These are phyloP conservation scores for Mustelus asterias DNA, from an alignment of 2,113 vertebrate genomes.

Conservation along the genomic window DNA sequence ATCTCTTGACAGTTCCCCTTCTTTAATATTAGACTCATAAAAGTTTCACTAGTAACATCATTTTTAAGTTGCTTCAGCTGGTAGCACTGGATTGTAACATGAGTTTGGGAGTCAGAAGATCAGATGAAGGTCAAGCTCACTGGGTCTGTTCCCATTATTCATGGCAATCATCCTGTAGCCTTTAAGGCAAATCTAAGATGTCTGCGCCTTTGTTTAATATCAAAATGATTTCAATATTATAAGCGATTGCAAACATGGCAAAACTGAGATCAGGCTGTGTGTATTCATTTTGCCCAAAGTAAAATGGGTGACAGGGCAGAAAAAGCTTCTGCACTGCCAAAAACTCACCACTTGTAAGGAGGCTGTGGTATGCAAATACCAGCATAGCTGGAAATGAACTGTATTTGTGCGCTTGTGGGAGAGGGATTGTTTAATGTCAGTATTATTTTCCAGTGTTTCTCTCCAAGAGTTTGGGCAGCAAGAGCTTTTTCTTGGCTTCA, in stretches of 20 bases:
- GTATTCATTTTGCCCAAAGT: background rate
- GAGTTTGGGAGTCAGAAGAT: background rate
- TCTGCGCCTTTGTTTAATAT: background rate
- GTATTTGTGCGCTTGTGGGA: background rate
- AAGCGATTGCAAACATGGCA: background rate
- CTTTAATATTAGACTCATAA: background rate
- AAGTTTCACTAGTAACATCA: background rate
- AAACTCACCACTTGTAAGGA: background rate
- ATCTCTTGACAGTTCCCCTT: background rate
- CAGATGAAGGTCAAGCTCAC: background rate
- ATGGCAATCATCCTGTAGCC: too few relatives aligned
- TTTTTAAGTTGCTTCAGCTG: background rate
- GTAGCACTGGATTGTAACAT: background rate
- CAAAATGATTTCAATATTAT: background rate
- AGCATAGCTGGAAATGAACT: background rate
- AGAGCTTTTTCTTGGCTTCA: too few relatives aligned
- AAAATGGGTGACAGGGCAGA: background rate
- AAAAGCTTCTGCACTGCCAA: background rate
- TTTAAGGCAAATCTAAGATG: background rate
- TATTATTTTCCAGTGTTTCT: too few relatives aligned
- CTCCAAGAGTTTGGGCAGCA: too few relatives aligned
- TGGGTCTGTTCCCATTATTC: background rate
- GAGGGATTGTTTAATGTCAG: background rate
- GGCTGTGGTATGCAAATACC: background rate
- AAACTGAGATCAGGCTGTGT: background rate